Base-by-base conservation (phyloP, 2,888 invertebrate genomes). In the Thalpophila matura region DNA sequence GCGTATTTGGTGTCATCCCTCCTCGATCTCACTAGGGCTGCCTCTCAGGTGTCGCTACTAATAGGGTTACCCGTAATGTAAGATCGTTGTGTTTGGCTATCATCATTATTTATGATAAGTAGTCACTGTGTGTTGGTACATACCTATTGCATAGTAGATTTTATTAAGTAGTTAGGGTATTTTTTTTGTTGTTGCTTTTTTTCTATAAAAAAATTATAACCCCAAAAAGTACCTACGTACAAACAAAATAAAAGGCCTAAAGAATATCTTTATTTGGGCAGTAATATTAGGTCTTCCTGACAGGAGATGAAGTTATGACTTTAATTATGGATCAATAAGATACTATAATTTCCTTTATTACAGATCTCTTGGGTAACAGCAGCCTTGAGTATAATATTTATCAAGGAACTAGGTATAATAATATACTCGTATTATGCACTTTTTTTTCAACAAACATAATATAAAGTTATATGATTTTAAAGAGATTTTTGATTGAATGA, bases 11-110 rank as follows among this genome's bases (percentile, higher is more conserved):
- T 81, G 82, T 84, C 84, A 80, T 79, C 81, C 81, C 79, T 82
- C 81, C 79, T 82, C 80, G 82, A 85, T 86, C 83, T 85, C 84
- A 70, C 79, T 79, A 87, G 87, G 89, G 88, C 70, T 83, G 83
- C 82, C 82, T 81, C 87, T 86, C 88, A 89, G 89, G 89, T 89
- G 86, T 84, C 87, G 81, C 66, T 58, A 77, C 62, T 86, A 86
- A 86, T 83, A 86, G 85, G 87, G 86, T 81, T 83, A 80, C 51
- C 68, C 74, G 83, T 84, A 81, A 83, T 76, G 79, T 80, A 82
- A 75, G 79, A 82, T 69, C 74, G 51, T 68, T 72, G 59, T 62
- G 50, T 63, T 51, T 69, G 66, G 57, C 63, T 62, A 75, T 66
- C 69, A 63, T 77, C 75, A 75, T 73, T 79, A 79, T 76, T 74